These are phyloP conservation scores for Chloropsis hardwickii DNA, from an alignment of 2,113 vertebrate species.

Conservation along the genomic window DNA sequence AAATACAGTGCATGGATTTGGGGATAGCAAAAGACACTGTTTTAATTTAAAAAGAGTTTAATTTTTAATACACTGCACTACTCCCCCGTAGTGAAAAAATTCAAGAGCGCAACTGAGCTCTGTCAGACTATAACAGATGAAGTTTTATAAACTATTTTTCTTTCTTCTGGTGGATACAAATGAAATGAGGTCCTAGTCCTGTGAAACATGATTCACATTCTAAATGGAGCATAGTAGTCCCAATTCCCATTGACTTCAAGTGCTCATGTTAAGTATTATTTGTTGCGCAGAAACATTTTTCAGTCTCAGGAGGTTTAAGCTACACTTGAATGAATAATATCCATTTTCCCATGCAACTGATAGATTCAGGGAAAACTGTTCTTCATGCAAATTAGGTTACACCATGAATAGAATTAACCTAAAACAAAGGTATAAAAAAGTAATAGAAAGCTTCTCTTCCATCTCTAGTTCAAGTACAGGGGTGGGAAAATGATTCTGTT, in stretches of 20 bases:
- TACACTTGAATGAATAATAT: constrained; percentile 13
- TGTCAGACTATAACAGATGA: not conserved
- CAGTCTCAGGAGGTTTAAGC: not conserved
- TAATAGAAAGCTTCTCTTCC: not conserved
- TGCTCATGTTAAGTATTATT: constrained; percentile 24
- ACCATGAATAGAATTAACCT: constrained; percentile 3
- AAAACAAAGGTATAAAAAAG: not conserved
- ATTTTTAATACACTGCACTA: not conserved
- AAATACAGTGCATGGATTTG: not conserved
- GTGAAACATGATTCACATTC: not conserved
- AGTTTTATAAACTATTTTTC: not conserved
- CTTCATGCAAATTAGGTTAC: constrained; percentile 15
- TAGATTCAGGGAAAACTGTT: constrained; percentile 12
- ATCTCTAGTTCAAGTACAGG: not conserved
- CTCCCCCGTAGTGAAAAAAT: not conserved
- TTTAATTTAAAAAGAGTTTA: not conserved
- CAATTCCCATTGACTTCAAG: constrained; percentile 38
- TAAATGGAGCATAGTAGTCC: constrained; percentile 5
- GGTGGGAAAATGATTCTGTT: not conserved
- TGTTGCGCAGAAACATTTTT: constrained; percentile 41
- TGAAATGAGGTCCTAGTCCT: not conserved
- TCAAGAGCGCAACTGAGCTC: not conserved
- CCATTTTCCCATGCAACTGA: constrained; percentile 2
- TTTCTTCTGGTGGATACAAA: not conserved
- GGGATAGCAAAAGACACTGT: not conserved